Evolutionary conservation across 2,797 vertebrate species (phyloP).

Genomic region (Aulostomus chinensis): DNA sequence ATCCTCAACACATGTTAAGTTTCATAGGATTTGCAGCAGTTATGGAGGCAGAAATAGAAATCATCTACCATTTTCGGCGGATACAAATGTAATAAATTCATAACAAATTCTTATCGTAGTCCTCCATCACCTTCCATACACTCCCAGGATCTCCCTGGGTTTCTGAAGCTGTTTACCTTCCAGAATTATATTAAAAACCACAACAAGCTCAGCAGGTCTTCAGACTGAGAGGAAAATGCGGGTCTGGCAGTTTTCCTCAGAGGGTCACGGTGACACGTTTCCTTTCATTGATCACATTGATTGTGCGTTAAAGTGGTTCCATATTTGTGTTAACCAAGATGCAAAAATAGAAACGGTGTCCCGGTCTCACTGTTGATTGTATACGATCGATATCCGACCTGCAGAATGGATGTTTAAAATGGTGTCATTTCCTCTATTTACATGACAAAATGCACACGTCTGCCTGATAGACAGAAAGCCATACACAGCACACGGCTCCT

Average conservation of each 20-base stretch:
- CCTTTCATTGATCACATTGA: slow-evolving; percentile 36
- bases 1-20: too few species aligned
- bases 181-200: slow-evolving; percentile 1
- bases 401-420: slow-evolving; percentile 30
- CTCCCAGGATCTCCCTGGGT: too few species aligned
- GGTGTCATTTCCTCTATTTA: slow-evolving; percentile 14
- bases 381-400: slow-evolving; percentile 28
- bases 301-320: slow-evolving; percentile 19
- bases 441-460: neutral
- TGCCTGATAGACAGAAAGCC: too few species aligned
- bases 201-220: too few species aligned
- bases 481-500: too few species aligned
- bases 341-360: slow-evolving; percentile 26
- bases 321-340: slow-evolving; percentile 35
- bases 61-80: too few species aligned
- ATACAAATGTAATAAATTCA: neutral
- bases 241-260: slow-evolving; percentile 13
- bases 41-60: too few species aligned
- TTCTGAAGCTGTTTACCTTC: slow-evolving; percentile 3
- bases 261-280: slow-evolving; percentile 39
- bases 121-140: slow-evolving; percentile 5
- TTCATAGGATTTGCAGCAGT: too few species aligned
- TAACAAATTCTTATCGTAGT: neutral
- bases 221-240: slow-evolving; percentile 13
- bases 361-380: slow-evolving; percentile 36